Evolutionary conservation across 2,888 invertebrate genomes (phyloP), one percentile per base, ranked within the genome.

Genomic region (Cryptus viduatorius): DNA sequence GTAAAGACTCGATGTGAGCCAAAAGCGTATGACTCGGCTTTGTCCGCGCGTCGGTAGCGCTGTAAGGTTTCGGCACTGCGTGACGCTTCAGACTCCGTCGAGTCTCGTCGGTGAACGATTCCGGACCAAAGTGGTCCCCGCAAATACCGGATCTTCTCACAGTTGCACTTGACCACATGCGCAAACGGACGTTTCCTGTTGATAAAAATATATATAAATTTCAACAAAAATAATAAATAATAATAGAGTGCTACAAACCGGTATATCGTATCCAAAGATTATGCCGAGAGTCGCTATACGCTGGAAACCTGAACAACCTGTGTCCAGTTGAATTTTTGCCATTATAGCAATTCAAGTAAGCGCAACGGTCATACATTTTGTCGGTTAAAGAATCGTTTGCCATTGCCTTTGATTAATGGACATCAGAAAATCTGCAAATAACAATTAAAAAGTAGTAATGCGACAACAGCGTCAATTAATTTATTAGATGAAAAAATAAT

Each of bases 311-410:
- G 75, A 75, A 81, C 1, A 81, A 59, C 14, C 56, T 67, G n/a
- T 75, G 75, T 42, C 80, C 73, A 0, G 75, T 81, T 0, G 71
- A 79, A 16, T 68, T 59, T 69, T 81, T 81, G 8, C 67, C 68
- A 24, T 81, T 75, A 50, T 75, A 81, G n/a, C 80, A 81, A 53
- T 80, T 80, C 14, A 80, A 42, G 73, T 80, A 80, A 16, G 68
- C 68, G 16, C 80, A 81, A n/a, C 80, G 59, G 16, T 81, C 75
- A 10, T 81, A 75, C 16, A 64, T 61, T 10, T 75, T 75, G 37
- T 44, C 80, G 1, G 16, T 2, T 10, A 8, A 37, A 5, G 7
- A 31, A 10, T 16, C 61, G 12, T 29, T 3, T 0, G 64, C 75
- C 76, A 76, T 76, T 65, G 50, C 19, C 8, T 14, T 10, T 8